Evolutionary conservation across 2,113 vertebrate genomes (phyloP).

Genomic region (Psettodes erumei): DNA sequence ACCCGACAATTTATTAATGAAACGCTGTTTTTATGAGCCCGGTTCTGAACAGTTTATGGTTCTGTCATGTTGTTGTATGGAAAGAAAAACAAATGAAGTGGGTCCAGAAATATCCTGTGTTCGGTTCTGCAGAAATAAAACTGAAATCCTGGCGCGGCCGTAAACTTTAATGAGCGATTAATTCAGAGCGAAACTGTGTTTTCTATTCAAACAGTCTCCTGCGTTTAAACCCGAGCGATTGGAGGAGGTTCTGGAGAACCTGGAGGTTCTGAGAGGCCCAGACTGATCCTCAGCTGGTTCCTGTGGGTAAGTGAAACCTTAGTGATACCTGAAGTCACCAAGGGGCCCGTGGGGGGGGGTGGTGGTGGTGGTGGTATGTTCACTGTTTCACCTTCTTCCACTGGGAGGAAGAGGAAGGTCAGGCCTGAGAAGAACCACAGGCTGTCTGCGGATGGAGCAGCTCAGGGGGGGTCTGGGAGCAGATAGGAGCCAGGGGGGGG

Average conservation of each 20-base stretch:
- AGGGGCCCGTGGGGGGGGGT: too few relatives aligned
- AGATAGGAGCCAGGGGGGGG: constrained; percentile 62
- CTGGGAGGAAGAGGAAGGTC: constrained; percentile 40
- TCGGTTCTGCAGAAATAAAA: constrained; percentile 1
- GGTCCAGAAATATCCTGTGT: constrained; percentile 44
- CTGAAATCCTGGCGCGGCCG: constrained; percentile 20
- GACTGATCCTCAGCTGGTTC: constrained; percentile 12
- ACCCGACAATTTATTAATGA: constrained; percentile 33
- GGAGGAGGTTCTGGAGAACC: not conserved
- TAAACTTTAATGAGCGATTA: constrained; percentile 59
- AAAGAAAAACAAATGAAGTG: constrained; percentile 39
- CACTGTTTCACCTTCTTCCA: constrained; percentile 16
- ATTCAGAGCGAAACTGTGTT: constrained; percentile 49
- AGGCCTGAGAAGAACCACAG: constrained; percentile 65
- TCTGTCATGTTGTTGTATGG: constrained; percentile 39
- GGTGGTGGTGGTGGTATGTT: too few relatives aligned
- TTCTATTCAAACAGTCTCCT: constrained; percentile 37
- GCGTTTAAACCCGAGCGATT: constrained; percentile 18
- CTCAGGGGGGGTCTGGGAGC: constrained; percentile 59
- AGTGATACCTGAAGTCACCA: too few relatives aligned
- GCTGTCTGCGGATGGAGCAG: constrained; percentile 49
- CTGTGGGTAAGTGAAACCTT: too few relatives aligned
- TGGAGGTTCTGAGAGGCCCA: not conserved
- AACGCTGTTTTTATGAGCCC: constrained; percentile 22
- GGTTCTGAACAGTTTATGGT: constrained; percentile 14